phyloP scores from a whole-genome alignment of 2,888 invertebrate species.

The Cryptosula pallasiana region DNA sequence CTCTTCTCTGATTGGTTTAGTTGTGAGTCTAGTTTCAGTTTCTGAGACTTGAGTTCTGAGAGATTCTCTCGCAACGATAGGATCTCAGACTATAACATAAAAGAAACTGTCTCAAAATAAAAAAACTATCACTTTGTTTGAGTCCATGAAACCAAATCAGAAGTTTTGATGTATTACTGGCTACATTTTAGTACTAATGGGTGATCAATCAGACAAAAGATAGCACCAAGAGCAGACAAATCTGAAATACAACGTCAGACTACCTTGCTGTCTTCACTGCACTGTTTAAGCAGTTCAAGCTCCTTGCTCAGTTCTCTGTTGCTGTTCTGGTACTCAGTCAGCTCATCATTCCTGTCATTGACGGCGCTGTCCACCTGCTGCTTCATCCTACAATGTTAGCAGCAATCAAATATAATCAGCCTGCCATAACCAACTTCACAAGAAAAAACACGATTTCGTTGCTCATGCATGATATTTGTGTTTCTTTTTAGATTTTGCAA shows the following conservation, averaged over 20 bases:
- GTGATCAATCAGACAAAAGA: too few species aligned
- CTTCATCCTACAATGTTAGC: constrained; percentile 56
- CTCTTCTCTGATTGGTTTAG: constrained; percentile 43
- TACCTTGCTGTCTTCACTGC: constrained; percentile 20
- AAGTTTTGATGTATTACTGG: too few species aligned
- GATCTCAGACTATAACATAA: constrained; percentile 40
- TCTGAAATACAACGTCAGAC: too few species aligned
- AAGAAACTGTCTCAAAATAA: too few species aligned
- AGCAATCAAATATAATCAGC: not conserved
- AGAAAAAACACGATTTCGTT: too few species aligned
- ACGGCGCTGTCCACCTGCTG: constrained; percentile 93
- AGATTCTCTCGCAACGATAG: constrained; percentile 47
- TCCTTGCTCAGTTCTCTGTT: constrained; percentile 68
- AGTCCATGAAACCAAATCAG: too few species aligned
- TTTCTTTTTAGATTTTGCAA: too few species aligned
- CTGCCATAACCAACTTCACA: too few species aligned
- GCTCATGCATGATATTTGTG: too few species aligned
- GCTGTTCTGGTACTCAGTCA: constrained; percentile 85
- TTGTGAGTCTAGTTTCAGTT: constrained; percentile 43
- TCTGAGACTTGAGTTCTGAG: constrained; percentile 42
- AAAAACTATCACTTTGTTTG: too few species aligned
- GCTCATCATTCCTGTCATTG: constrained; percentile 90
- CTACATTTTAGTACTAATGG: too few species aligned
- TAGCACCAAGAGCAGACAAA: too few species aligned
- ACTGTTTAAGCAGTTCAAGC: constrained; percentile 6